Evolutionary conservation across 1,140 invertebrate species (phyloP).

Genomic region (Drosophila asahinai): DNA sequence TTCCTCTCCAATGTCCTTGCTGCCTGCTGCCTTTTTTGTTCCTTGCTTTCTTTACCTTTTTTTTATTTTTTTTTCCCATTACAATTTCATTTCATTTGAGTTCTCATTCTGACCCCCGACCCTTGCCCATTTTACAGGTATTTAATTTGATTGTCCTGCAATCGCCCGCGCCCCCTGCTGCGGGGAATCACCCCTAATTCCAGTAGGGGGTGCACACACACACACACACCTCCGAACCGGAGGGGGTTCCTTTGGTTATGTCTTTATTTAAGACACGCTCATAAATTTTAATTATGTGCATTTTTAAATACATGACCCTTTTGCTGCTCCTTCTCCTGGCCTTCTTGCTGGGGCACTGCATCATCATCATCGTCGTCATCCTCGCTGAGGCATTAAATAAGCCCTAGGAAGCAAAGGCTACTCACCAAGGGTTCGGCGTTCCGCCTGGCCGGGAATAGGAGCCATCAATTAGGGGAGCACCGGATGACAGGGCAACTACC

Average conservation of each 20-base stretch:
- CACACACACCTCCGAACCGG: background rate
- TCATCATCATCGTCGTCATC: constrained; percentile 25
- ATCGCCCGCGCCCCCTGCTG: constrained; percentile 1
- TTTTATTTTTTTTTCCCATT: constrained; percentile 15
- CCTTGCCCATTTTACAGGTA: constrained; percentile 26
- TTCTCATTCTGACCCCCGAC: constrained; percentile 17
- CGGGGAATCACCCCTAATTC: background rate
- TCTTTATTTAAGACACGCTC: constrained; percentile 51
- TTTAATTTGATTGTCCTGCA: constrained; percentile 55
- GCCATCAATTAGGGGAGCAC: constrained; percentile 34
- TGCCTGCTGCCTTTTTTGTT: background rate
- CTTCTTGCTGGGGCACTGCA: constrained; percentile 21
- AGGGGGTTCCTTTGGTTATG: constrained; percentile 16
- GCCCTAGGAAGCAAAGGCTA: constrained; percentile 7
- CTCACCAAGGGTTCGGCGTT: constrained; percentile 24
- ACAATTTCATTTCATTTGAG: constrained; percentile 49
- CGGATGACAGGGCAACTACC: constrained; percentile 7
- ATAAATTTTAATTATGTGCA: constrained; percentile 64
- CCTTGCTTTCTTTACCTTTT: constrained; percentile 5
- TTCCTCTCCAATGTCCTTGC: background rate
- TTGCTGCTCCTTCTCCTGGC: background rate
- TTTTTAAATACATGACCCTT: constrained; percentile 56
- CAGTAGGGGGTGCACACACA: background rate
- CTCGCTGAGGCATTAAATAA: constrained; percentile 49
- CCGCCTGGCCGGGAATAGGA: constrained; percentile 8